Evolutionary conservation across 2,888 invertebrate species (phyloP), one percentile per base, ranked within the genome.

Genomic region (Hermaeophaga mercurialis): DNA sequence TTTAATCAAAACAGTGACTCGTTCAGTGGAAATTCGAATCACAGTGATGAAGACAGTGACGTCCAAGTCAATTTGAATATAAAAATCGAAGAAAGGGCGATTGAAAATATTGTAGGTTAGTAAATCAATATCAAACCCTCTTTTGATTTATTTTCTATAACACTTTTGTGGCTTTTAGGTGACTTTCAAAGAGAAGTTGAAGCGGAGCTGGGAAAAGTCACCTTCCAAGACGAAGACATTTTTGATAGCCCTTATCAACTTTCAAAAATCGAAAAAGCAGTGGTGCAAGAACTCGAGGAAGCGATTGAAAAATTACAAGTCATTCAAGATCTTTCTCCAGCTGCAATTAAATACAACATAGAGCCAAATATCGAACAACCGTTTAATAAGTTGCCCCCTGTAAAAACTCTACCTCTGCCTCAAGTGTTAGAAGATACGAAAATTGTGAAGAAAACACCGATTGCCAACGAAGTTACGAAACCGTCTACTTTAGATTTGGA

Each of bases 121-220:
- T 47, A 31, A n/a, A n/a, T n/a, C n/a, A n/a, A n/a, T n/a, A n/a
- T n/a, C n/a, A n/a, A n/a, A n/a, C n/a, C n/a, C n/a, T n/a, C n/a
- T n/a, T n/a, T 17, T 18, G n/a, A 33, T 11, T 15, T 26, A 28
- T 14, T 12, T 8, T 28, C 26, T 15, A 9, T n/a, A n/a, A n/a
- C n/a, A 1, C 15, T 17, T 39, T 49, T n/a, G 4, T 47, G 12
- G 24, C 6, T 84, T 43, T 80, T 83, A 61, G 62, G 62, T 18
- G 81, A 84, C 72, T 84, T 84, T 64, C 82, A 81, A 58, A 81
- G 82, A 71, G 84, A 84, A 77, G 78, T 84, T 33, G 82, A 83
- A 75, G 81, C 81, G 56, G 84, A 84, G 78, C 80, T 84, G 48
- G 82, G 80, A 62, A 78, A 79, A 63, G 56, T 63, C 6, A 18